A percentile compares a stretch with the other conserved stretches of the same genome.
These are phyloP conservation scores for Poeciliopsis turrubarensis DNA, from an alignment of 2,113 vertebrate species.

Conservation along the genomic window DNA sequence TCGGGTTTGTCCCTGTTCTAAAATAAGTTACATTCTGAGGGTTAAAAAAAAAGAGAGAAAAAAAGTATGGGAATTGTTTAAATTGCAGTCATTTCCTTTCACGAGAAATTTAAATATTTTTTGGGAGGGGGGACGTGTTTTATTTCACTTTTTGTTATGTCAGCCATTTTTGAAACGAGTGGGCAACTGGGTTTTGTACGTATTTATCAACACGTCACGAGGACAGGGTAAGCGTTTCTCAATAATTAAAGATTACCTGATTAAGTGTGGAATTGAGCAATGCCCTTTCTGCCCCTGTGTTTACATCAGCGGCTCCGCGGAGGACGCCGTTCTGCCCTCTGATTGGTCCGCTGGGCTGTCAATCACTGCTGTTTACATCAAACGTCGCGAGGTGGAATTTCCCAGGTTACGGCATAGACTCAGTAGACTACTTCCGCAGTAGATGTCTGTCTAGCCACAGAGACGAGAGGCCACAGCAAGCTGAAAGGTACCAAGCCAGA, in stretches of 20 bases:
- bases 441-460: conserved; percentile 62
- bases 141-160: neutral
- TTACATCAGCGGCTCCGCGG: conserved; percentile 49
- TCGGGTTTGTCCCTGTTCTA: conserved; percentile 3
- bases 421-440: conserved; percentile 82
- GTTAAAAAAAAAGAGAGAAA: neutral
- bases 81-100: neutral
- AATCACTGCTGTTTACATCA: conserved; percentile 80
- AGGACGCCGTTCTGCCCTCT: neutral
- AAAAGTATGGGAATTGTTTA: neutral
- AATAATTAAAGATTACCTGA: neutral
- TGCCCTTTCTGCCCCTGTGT: conserved; percentile 31
- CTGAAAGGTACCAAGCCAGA: conserved; percentile 66
- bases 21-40: neutral
- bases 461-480: conserved; percentile 72
- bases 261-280: neutral
- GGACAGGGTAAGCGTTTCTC: no score
- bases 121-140: neutral
- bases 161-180: neutral
- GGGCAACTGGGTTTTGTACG: neutral
- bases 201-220: neutral
- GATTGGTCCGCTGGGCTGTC: conserved; percentile 67
- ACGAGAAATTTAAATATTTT: neutral
- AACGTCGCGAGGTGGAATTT: conserved; percentile 82
- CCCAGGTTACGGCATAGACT: conserved; percentile 77